A percentile compares a stretch with the other conserved stretches of the same genome.
phyloP scores from a whole-genome alignment of 2,888 invertebrate genomes.

The Rutpela maculata region DNA sequence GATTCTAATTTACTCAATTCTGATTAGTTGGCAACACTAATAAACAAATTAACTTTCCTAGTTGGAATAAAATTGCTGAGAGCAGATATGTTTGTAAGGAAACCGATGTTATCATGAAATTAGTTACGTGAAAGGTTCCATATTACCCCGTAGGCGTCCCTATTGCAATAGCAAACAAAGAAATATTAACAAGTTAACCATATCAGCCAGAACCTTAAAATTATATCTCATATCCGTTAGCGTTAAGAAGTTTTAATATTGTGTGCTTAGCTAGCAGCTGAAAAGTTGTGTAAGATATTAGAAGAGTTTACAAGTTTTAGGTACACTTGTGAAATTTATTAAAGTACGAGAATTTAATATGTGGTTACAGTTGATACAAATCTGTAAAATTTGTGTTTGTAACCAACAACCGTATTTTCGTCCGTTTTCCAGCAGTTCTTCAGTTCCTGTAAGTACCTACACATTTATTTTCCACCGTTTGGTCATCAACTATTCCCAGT shows the following conservation, averaged over 20 bases:
- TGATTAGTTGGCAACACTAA: too few relatives aligned
- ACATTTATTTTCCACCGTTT: too few relatives aligned
- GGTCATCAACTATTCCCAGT: too few relatives aligned
- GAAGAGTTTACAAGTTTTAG: not conserved
- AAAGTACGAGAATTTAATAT: not conserved
- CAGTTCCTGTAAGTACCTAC: too few relatives aligned
- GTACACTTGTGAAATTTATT: not conserved
- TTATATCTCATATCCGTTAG: too few relatives aligned
- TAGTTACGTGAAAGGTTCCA: not conserved
- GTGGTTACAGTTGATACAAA: too few relatives aligned
- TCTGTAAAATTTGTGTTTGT: too few relatives aligned
- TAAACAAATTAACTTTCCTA: not conserved
- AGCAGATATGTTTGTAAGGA: not conserved
- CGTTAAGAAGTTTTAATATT: not conserved
- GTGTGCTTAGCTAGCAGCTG: not conserved
- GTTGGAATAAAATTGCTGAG: not conserved
- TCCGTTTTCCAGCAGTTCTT: too few relatives aligned
- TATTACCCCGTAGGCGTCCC: not conserved
- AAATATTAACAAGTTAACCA: too few relatives aligned
- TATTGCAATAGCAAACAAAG: not conserved
- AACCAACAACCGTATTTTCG: too few relatives aligned
- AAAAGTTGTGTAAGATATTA: slow-evolving; percentile 2
- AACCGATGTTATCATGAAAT: not conserved
- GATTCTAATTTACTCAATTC: too few relatives aligned
- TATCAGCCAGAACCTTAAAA: too few relatives aligned